Evolutionary conservation across 1,140 invertebrate species (phyloP), one percentile per base, ranked within the genome.

Genomic region (Camponotus pennsylvanicus): DNA sequence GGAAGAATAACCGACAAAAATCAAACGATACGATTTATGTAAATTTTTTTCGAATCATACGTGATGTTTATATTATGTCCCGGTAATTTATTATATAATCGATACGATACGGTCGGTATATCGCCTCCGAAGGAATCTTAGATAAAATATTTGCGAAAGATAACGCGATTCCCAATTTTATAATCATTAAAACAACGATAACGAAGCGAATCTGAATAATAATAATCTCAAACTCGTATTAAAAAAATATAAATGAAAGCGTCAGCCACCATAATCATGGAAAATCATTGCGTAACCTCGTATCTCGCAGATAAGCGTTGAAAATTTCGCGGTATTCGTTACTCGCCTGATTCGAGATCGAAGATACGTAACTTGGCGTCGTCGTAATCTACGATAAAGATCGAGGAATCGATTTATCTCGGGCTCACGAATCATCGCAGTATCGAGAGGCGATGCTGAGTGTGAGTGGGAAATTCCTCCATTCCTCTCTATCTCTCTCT

Each of bases 291-390:
- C 27, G 45, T 70, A 59, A 55, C 55, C 64, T 55, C 18, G 9
- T 45, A 45, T 11, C 42, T 45, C 15, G 6, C 37, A 40, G 32
- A 40, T 40, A 69, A 55, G 15, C 9, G 34, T 70, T 42, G 57
- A 69, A 7, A 27, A 70, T 21, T 70, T 80, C 6, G 9, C 64
- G 49, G 15, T 59, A 57, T 21, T 80, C 78, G 32, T 70, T 80
- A 80, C 70, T 80, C 55, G 64, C 42, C 34, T 34, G 70, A 55
- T 70, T 57, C 5, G 15, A 70, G 66, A 69, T 57, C 18, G 11
- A 40, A 69, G 61, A 64, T 61, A 76, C 37, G 2, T 49, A 40
- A 13, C 34, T 75, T 83, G 13, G 7, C 15, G 64, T 27, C 52
- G 27, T 15, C n/a, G 42, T 15, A 40, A 13, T 15, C 18, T 27